Evolutionary conservation across 2,797 vertebrate genomes (phyloP).

Genomic region (Chiroxiphia lanceolata): DNA sequence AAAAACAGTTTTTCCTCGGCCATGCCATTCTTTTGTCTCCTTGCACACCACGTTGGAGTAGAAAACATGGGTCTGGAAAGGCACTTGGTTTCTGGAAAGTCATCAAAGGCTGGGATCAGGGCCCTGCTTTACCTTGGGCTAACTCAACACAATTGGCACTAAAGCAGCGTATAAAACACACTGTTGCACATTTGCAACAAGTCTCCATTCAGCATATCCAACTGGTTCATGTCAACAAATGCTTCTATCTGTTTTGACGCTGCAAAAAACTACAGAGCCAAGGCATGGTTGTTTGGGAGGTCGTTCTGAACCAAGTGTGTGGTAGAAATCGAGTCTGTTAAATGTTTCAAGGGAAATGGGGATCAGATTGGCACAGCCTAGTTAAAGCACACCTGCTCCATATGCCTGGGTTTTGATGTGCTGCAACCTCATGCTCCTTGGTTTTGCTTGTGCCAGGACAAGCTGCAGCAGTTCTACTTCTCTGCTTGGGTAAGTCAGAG

Average conservation of each 20-base stretch:
- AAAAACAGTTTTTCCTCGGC: background rate
- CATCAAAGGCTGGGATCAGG: background rate
- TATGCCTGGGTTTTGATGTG: background rate
- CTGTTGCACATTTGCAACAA: background rate
- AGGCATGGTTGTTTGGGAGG: background rate
- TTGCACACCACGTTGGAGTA: background rate
- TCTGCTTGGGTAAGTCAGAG: background rate
- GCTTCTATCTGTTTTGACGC: background rate
- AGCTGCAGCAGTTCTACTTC: background rate
- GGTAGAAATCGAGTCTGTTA: background rate
- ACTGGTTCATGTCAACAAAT: background rate
- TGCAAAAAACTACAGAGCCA: background rate
- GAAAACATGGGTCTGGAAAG: conserved; percentile 16
- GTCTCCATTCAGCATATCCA: background rate
- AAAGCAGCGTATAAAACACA: background rate
- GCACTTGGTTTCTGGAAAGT: background rate
- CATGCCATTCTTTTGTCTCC: background rate
- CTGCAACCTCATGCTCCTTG: background rate
- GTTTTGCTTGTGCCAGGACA: background rate
- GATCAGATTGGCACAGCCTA: background rate
- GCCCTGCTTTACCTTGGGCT: background rate
- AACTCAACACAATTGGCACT: background rate
- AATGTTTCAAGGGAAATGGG: background rate
- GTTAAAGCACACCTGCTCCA: background rate
- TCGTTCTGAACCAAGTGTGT: fast-evolving